Conservation (phyloP, 2,797 vertebrate species). For the Spinus pinus region DNA sequence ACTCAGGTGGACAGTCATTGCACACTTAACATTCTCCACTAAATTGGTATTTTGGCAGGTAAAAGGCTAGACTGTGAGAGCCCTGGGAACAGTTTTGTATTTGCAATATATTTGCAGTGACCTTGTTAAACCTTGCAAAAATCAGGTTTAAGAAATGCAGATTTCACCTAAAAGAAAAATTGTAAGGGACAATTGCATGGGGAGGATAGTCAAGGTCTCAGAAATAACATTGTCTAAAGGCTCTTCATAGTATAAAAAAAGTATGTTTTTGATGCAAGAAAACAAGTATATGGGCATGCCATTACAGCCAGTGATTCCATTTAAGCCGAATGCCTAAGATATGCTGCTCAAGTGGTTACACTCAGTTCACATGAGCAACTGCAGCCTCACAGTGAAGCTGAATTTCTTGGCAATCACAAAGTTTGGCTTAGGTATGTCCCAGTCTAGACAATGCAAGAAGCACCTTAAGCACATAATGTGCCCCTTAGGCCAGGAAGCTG, state of each 20-base stretch:
- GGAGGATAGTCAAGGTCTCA: not conserved
- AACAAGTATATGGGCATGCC: not conserved
- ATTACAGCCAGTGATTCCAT: not conserved
- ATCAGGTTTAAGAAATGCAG: not conserved
- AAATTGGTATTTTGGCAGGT: not conserved
- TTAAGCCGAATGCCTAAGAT: not conserved
- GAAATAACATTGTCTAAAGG: not conserved
- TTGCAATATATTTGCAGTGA: not conserved
- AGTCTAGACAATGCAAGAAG: not conserved
- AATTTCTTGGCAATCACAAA: not conserved
- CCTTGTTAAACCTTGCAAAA: not conserved
- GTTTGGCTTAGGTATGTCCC: not conserved
- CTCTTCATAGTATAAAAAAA: not conserved
- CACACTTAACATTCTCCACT: not conserved
- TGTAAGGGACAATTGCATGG: not conserved
- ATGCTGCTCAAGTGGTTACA: not conserved
- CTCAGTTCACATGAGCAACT: accelerated
- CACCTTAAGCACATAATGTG: not conserved
- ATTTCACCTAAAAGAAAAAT: not conserved
- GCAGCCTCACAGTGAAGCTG: not conserved
- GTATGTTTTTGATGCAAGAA: not conserved
- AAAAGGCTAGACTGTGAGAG: not conserved
- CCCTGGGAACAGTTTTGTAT: not conserved
- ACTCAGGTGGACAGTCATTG: not conserved
- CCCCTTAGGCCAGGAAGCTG: not conserved